A percentile compares a stretch with the other conserved stretches of the same genome.
Conservation (phyloP, 1,140 invertebrate species). For the Pachypsylla venusta region DNA sequence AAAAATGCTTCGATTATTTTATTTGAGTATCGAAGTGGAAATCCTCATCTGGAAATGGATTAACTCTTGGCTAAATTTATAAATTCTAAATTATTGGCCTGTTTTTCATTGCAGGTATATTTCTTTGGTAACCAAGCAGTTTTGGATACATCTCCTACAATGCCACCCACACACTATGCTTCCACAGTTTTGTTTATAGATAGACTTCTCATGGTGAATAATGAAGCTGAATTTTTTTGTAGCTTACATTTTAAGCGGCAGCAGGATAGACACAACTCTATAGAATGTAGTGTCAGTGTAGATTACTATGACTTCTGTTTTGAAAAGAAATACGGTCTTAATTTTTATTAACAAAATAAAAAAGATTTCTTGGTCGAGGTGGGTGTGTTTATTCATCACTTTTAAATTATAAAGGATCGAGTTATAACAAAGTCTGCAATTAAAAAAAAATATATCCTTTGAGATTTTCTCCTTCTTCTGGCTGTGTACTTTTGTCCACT, state of each 20-base stretch:
- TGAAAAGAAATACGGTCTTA: not conserved
- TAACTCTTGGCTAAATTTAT: too few species aligned
- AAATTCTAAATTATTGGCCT: too few species aligned
- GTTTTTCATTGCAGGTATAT: not conserved
- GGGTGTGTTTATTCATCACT: too few species aligned
- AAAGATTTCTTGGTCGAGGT: not conserved
- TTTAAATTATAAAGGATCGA: too few species aligned
- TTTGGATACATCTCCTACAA: conserved; percentile 35
- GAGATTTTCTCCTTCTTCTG: too few species aligned
- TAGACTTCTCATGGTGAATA: conserved; percentile 28
- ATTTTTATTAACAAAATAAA: not conserved
- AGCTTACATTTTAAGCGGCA: not conserved
- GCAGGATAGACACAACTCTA: not conserved
- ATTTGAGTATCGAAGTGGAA: too few species aligned
- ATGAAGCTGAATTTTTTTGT: conserved; percentile 27
- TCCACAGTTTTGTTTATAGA: conserved; percentile 50
- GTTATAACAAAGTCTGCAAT: too few species aligned
- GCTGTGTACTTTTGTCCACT: too few species aligned
- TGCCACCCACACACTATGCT: conserved; percentile 50
- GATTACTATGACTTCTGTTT: not conserved
- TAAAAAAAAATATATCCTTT: too few species aligned
- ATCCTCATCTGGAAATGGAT: too few species aligned
- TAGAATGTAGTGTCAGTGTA: not conserved
- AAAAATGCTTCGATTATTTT: too few species aligned
- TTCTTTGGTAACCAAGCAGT: conserved; percentile 19